Evolutionary conservation across 2,797 vertebrate genomes (phyloP).

Genomic region (Sebastes diaconus): DNA sequence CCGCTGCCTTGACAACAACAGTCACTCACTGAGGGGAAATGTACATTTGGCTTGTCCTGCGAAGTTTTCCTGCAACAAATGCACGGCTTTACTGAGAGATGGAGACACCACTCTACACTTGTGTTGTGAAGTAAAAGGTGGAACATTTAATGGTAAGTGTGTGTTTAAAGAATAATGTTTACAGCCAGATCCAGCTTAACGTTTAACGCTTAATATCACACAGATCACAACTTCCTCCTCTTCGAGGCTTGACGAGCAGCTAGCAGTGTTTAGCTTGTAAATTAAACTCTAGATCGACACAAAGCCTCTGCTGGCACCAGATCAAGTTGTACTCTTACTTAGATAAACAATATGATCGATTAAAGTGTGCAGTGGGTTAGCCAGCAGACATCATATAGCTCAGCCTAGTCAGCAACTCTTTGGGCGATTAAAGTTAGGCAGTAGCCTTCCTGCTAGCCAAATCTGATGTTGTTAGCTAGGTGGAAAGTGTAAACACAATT

Average conservation of each 20-base stretch:
- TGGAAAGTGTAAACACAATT: slow-evolving; percentile 46
- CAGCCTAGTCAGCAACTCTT: slow-evolving; percentile 22
- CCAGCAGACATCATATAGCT: not conserved
- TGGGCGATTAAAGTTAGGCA: slow-evolving; percentile 56
- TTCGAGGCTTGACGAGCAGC: slow-evolving; percentile 42
- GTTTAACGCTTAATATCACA: not conserved
- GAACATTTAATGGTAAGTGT: slow-evolving; percentile 34
- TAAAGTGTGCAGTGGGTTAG: not conserved
- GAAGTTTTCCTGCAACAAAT: slow-evolving; percentile 63
- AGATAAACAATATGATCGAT: not conserved
- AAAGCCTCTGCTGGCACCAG: not conserved
- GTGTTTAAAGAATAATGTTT: not conserved
- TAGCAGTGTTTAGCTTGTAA: slow-evolving; percentile 58
- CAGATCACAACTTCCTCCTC: slow-evolving; percentile 64
- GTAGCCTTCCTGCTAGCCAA: slow-evolving; percentile 50
- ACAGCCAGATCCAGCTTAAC: not conserved
- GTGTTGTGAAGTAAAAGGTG: slow-evolving; percentile 6
- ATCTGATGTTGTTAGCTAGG: slow-evolving; percentile 32
- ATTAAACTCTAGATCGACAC: not conserved
- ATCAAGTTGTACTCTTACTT: not conserved
- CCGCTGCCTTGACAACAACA: not conserved
- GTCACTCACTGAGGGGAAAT: slow-evolving; percentile 43
- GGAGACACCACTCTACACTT: not conserved
- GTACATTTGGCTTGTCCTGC: slow-evolving; percentile 26
- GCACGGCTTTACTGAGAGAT: not conserved